Base-by-base conservation (phyloP, 2,888 invertebrate species). In the Campoplex capitator region DNA sequence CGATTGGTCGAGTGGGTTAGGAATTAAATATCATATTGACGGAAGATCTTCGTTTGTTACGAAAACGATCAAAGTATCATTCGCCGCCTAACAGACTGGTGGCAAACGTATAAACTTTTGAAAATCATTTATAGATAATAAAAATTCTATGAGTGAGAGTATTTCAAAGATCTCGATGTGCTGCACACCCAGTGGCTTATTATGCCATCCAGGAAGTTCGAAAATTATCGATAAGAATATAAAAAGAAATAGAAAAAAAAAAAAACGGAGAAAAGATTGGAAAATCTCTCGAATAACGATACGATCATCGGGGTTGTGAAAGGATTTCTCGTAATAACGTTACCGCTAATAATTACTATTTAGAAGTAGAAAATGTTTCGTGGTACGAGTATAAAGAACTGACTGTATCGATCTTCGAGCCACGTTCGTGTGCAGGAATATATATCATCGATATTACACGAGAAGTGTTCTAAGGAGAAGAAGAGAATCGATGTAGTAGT, bases 261-360 rank as follows among this genome's bases (percentile, higher is more conserved):
- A 48, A n/a, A 67, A 48, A 73, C 28, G 11, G 32, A 16, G 23
- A 48, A 54, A 54, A 11, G 13, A 70, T 45, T 73, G 68, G n/a
- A 68, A 74, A 84, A 35, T 42, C 48, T 79, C 32, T 70, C 80
- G 76, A 67, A 42, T 70, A 79, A 86, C 86, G 85, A 83, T 86
- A 83, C 54, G 71, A 86, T 86, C 83, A 73, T 80, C 76, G 78
- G 74, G 68, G 32, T 71, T 75, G 70, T 58, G 67, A 68, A 76
- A 76, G 56, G 75, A 28, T 70, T 84, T 75, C 79, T 68, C 58
- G 73, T 68, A 83, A 71, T 80, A 80, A 80, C 78, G 68, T 80
- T 81, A 82, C 48, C 83, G 88, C 83, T 86, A 88, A 89, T 89
- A 89, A 89, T 89, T 89, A 88, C 87, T 80, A 87, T 84, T 81